These are phyloP conservation scores for Dasyornis broadbenti DNA, from an alignment of 2,113 vertebrate species.

Conservation along the genomic window DNA sequence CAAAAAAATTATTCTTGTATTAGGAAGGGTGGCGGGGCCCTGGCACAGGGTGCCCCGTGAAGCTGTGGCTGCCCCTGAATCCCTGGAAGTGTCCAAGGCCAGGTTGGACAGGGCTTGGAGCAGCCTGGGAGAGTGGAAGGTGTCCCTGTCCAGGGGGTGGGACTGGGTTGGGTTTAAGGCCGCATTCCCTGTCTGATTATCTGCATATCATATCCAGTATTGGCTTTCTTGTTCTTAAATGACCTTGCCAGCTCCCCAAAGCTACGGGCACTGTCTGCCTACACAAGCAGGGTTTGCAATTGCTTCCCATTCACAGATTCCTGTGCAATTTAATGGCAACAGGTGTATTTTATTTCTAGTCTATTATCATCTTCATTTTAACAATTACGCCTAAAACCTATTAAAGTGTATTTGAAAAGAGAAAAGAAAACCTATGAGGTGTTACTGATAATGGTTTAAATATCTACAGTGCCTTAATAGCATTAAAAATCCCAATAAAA, in stretches of 20 bases:
- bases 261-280: background rate
- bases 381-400: background rate
- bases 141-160: background rate
- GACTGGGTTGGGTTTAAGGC: background rate
- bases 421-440: background rate
- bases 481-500: background rate
- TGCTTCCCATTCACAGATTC: background rate
- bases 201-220: accelerated
- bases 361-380: background rate
- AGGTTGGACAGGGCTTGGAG: background rate
- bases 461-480: background rate
- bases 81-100: background rate
- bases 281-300: background rate
- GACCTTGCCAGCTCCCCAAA: background rate
- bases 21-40: background rate
- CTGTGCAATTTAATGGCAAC: background rate
- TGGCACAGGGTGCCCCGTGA: background rate
- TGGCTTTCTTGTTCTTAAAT: background rate
- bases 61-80: background rate
- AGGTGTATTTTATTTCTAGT: background rate
- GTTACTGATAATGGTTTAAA: background rate
- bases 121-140: background rate
- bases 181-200: background rate
- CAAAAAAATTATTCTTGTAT: too few species aligned
- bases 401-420: background rate